Base-by-base conservation (phyloP, 1,140 invertebrate genomes). In the Octopus bimaculoides region DNA sequence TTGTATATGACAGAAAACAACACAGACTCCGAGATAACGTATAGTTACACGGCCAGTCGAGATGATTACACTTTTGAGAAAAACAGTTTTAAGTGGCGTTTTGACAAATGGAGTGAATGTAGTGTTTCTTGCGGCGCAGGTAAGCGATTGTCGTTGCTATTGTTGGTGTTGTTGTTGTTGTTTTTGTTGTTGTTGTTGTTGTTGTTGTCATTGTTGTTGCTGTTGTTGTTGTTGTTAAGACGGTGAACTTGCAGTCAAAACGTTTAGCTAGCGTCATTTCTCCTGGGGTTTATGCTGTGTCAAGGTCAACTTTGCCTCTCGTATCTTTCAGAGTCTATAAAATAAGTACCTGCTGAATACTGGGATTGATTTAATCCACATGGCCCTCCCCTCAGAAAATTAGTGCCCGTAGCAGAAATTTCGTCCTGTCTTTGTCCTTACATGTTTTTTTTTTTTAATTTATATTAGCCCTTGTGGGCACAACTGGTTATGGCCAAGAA, bases 91-190 rank as follows among this genome's bases (percentile, higher is more conserved):
- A 85, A 86, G 14, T 93, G 92, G 92, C 87, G 91, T 54, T 84
- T 90, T 53, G 91, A 91, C 3, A 91, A 91, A 1, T 93, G 92
- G 92, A 90, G 91, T 17, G 85, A 89, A 2, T 93, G 93, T 80
- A 92, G 92, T 5, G 89, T 87, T 5, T 88, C 90, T 8, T 93
- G 93, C 82, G 93, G 92, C 0, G 88, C 89, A 80, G 93, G 92
- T 90, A 73, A 88, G 87, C 17, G 4, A 52, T 1, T n/a, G 9
- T 61, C 4, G 17, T 17, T 61, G 17, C 7, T 61, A 61, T 8
- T 61, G 14, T 61, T 61, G 56, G 14, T 61, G 7, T 7, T 8
- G 7, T 61, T 14, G 7, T 8, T 61, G 7, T 8, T 8, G 7
- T 61, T 14, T 61, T 61, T 61, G 56, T 14, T 14, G 7, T 8